Conservation (phyloP, 2,113 vertebrate genomes). For the Gasterosteus aculeatus region DNA sequence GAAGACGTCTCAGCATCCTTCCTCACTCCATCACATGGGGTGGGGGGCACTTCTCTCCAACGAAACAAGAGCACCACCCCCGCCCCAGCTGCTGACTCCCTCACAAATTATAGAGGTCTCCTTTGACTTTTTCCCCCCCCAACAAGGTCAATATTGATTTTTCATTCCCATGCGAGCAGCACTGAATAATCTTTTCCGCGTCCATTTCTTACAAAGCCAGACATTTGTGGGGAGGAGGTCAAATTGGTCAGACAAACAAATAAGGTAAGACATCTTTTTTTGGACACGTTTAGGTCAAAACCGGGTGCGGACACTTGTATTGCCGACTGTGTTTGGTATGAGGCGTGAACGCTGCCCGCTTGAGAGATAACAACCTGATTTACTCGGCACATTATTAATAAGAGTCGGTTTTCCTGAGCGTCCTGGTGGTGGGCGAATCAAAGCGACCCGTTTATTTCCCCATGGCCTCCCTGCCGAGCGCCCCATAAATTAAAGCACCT, state of each 20-base stretch:
- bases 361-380: conserved; percentile 17
- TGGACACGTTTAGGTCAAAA: conserved; percentile 58
- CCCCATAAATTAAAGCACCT: conserved; percentile 35
- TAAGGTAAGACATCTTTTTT: conserved; percentile 65
- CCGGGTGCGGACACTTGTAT: conserved; percentile 30
- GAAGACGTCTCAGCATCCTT: conserved; percentile 28
- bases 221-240: conserved; percentile 54
- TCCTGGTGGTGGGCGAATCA: conserved; percentile 12
- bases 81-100: conserved; percentile 41
- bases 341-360: conserved; percentile 32
- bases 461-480: background rate
- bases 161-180: conserved; percentile 60
- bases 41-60: conserved; percentile 1
- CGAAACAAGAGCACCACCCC: background rate
- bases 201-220: conserved; percentile 38
- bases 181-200: conserved; percentile 62
- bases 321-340: conserved; percentile 42
- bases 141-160: conserved; percentile 72
- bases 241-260: conserved; percentile 56
- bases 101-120: conserved; percentile 58
- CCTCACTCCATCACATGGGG: conserved; percentile 23
- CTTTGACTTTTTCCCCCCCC: conserved; percentile 30
- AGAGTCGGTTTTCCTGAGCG: background rate
- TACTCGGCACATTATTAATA: conserved; percentile 5
- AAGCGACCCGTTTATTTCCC: conserved; percentile 41